Conservation (phyloP, 2,113 vertebrate genomes). For the Channa argus region DNA sequence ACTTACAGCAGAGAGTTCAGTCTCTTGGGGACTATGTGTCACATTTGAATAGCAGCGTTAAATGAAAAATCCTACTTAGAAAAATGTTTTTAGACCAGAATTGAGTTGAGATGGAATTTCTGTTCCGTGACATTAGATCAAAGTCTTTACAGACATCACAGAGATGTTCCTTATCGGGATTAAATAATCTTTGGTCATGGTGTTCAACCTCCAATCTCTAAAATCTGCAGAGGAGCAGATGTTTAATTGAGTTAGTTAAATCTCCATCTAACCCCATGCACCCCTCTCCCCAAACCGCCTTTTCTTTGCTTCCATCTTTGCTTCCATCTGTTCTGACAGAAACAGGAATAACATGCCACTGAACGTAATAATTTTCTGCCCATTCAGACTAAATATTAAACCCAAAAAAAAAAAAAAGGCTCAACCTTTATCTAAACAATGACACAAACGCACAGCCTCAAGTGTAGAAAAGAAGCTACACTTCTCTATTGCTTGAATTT, state of each 20-base stretch:
- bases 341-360: background rate
- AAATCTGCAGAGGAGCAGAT: slow-evolving; percentile 29
- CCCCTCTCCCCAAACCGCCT: background rate
- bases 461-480: background rate
- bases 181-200: slow-evolving; percentile 15
- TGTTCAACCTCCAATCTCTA: slow-evolving; percentile 32
- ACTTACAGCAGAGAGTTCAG: background rate
- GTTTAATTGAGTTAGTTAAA: slow-evolving; percentile 42
- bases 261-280: slow-evolving; percentile 15
- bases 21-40: background rate
- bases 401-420: background rate
- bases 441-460: background rate
- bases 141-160: slow-evolving; percentile 23
- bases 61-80: background rate
- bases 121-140: slow-evolving; percentile 17
- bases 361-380: slow-evolving; percentile 17
- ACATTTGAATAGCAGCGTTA: slow-evolving; percentile 15
- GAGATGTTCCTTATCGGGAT: slow-evolving; percentile 33
- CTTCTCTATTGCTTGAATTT: background rate
- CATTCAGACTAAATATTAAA: slow-evolving; percentile 15
- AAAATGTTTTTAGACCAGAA: too few species aligned
- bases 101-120: too few species aligned
- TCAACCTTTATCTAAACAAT: slow-evolving; percentile 34
- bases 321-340: slow-evolving; percentile 11
- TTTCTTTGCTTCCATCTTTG: background rate